Evolutionary conservation across 1,140 invertebrate species (phyloP), one percentile per base, ranked within the genome.

Genomic region (Zaprionus camerounensis): DNA sequence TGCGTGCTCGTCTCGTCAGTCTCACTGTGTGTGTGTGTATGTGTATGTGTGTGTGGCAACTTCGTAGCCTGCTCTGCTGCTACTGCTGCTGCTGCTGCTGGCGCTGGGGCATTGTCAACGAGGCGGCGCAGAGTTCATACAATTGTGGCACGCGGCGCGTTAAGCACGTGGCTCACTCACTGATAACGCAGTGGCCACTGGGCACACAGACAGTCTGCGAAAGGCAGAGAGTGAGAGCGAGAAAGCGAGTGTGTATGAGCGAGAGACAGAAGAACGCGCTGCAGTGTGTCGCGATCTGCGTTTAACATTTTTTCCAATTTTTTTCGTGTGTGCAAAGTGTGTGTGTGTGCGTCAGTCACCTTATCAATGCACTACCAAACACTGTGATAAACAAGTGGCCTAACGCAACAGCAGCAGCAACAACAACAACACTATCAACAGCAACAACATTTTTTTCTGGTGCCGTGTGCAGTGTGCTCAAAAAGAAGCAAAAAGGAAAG

Each of bases 141-240:
- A 88, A 88, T 88, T 90, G 78, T 90, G 81, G 87, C 85, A 88
- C 84, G 84, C 84, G 84, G 84, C 84, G 85, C 78, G 85, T 88
- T 90, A 84, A 88, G 84, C 84, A 88, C 84, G 84, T 88, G 85
- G 84, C 78, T 84, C 41, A 46, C 83, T 83, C 72, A 78, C 84
- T 87, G 83, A 87, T 87, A 87, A 87, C 77, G 63, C 38, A 46
- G 41, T 44, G 41, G 20, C 22, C 49, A 58, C 11, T 49, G 58
- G 26, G 26, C 57, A 49, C 28, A 51, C 26, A 51, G 41, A 63
- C n/a, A 64, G 62, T 1, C 11, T 46, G 46, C 20, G 59, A 12
- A 20, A 44, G 38, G 7, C 46, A 28, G 11, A 53, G 46, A 34
- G 28, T 13, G 68, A 5, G 57, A 55, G 13, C 44, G 44, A 6